Evolutionary conservation across 2,797 vertebrate genomes (phyloP).

Genomic region (Rhabdophis nuchalis): DNA sequence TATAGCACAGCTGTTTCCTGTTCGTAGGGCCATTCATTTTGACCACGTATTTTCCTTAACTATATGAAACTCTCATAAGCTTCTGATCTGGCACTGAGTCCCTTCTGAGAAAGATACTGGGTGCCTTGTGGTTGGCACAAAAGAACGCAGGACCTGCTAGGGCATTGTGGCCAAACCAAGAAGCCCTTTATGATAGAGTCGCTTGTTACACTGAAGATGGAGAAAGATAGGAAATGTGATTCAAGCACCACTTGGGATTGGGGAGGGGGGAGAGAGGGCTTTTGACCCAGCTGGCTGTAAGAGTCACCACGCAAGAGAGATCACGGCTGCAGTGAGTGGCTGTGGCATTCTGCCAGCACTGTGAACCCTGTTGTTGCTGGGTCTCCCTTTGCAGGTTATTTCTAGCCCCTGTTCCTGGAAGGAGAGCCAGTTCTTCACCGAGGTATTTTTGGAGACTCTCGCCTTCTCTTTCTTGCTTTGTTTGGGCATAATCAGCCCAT

Average conservation of each 20-base stretch:
- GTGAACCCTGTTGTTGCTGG: slow-evolving; percentile 34
- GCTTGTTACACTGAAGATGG: slow-evolving; percentile 11
- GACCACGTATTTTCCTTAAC: background rate
- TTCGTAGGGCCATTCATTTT: background rate
- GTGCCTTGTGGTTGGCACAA: background rate
- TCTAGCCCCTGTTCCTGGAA: slow-evolving; percentile 40
- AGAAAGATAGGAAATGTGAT: slow-evolving; percentile 1
- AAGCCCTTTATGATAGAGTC: background rate
- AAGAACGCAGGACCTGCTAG: background rate
- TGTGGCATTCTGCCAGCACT: slow-evolving; percentile 18
- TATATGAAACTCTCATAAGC: background rate
- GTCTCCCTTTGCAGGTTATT: slow-evolving; percentile 37
- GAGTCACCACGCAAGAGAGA: slow-evolving; percentile 13
- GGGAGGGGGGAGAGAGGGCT: background rate
- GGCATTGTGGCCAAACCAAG: background rate
- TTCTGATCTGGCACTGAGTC: background rate
- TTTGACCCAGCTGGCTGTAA: slow-evolving; percentile 30
- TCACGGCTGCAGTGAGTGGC: slow-evolving; percentile 20
- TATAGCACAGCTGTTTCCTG: background rate
- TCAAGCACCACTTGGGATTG: slow-evolving; percentile 8
- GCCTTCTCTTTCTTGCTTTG: slow-evolving; percentile 74
- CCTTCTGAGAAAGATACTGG: background rate
- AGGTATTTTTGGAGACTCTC: slow-evolving; percentile 44
- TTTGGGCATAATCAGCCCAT: slow-evolving; percentile 88
- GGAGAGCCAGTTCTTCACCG: slow-evolving; percentile 39